Base-by-base conservation (phyloP, 2,113 vertebrate genomes). In the Clarias batrachus region DNA sequence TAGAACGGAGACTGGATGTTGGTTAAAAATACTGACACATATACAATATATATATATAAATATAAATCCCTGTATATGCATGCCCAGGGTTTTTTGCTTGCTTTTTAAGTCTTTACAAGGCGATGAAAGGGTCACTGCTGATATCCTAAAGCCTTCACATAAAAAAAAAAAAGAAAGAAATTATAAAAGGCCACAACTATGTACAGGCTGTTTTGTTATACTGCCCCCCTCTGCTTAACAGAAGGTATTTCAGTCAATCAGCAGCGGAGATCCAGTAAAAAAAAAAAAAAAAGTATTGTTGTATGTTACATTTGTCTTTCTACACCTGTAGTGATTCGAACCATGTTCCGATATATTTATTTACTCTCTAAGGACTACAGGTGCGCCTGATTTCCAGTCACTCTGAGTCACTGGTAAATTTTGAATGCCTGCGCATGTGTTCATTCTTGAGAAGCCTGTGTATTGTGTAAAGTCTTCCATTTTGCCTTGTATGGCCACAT, bases 401-500 rank as follows among this genome's bases (percentile, higher is more conserved):
- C 84, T 85, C 59, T 76, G 70, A 84, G 56, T 76, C 56, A 62
- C 70, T 84, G 56, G 30, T 77, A 62, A 25, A 19, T 17, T 60
- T 62, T 41, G 56, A 13, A 23, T 13, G 54, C 27, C 13, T 23
- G 63, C 1, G 27, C 27, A 41, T 30, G 62, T 14, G 57, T 9
- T 60, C 23, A 56, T 37, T 57, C 27, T 71, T 14, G 37, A 23
- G 37, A 8, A 59, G 62, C 73, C 79, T 84, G 85, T 77, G 68
- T 12, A 41, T 11, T n/a, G 62, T 63, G 48, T 83, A 23, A 76
- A 56, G 86, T 89, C 88, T 89, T 89, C 88, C 86, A 17, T 54
- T 80, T 86, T 86, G 57, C 60, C 65, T 82, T 62, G 25, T 87
- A 87, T 60, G 82, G 86, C 74, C 89, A 89, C 86, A 89, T 87